Conservation (phyloP, 2,888 invertebrate genomes). For the Cybosia mesomella region DNA sequence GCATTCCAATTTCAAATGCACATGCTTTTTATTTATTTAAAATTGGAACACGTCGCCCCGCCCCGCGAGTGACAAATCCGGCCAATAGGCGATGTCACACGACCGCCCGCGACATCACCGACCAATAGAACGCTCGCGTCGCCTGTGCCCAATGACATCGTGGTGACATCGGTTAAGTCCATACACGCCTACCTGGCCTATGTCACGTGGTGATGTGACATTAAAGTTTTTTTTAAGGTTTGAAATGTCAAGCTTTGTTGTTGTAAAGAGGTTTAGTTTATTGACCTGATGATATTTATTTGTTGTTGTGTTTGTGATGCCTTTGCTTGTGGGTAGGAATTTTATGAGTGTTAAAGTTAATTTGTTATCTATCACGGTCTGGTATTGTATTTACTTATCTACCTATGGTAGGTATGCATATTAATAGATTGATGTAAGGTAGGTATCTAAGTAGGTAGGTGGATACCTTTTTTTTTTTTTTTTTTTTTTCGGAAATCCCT, state of each 20-base stretch:
- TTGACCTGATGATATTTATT: background rate
- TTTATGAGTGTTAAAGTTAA: too few species aligned
- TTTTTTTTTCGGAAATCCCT: too few species aligned
- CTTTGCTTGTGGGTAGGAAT: background rate
- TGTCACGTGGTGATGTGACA: constrained; percentile 63
- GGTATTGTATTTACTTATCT: too few species aligned
- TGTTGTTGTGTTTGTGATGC: background rate
- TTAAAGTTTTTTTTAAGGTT: constrained; percentile 13
- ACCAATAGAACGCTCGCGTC: constrained; percentile 74
- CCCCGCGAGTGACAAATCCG: constrained; percentile 75
- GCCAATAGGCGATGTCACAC: constrained; percentile 82
- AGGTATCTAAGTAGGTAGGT: too few species aligned
- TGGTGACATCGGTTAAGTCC: constrained; percentile 75
- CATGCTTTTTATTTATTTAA: constrained; percentile 58
- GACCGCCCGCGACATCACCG: constrained; percentile 77
- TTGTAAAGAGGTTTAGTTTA: background rate
- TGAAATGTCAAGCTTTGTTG: background rate
- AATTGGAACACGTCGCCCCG: constrained; percentile 68
- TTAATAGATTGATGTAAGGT: too few species aligned
- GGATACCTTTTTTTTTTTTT: too few species aligned
- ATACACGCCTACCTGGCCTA: constrained; percentile 80
- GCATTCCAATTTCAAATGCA: constrained; percentile 30
- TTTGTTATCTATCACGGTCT: too few species aligned
- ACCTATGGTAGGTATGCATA: too few species aligned
- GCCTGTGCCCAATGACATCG: constrained; percentile 80